These are phyloP conservation scores for Caenorhabditis japonica DNA, from an alignment of 2,888 invertebrate species.

Conservation along the genomic window DNA sequence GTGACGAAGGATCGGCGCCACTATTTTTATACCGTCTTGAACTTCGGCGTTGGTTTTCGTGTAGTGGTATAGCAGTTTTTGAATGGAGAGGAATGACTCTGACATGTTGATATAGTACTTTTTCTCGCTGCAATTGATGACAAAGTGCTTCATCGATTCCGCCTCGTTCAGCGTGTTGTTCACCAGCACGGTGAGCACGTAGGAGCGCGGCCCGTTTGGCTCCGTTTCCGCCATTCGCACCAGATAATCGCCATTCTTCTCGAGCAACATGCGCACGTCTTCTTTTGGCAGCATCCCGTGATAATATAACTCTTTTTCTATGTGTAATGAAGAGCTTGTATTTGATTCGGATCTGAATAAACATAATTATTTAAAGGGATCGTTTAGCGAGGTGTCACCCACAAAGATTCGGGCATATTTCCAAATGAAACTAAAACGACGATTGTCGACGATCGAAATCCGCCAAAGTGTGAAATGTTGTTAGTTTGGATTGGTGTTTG, in stretches of 20 bases:
- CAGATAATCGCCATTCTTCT: conserved; percentile 59
- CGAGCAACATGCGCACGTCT: conserved; percentile 61
- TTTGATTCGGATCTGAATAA: no score
- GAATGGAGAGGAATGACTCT: conserved; percentile 35
- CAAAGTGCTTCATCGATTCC: conserved; percentile 54
- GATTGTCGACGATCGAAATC: no score
- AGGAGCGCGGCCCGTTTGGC: conserved; percentile 33
- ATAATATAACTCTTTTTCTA: conserved; percentile 45
- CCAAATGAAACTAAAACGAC: no score
- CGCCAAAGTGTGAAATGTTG: no score
- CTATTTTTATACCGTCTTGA: conserved; percentile 34
- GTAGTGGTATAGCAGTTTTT: conserved; percentile 39
- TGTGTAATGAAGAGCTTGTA: no score
- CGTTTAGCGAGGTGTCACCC: no score
- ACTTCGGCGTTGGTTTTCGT: conserved; percentile 21
- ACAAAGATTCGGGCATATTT: no score
- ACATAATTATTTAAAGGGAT: no score
- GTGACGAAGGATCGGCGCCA: conserved; percentile 51
- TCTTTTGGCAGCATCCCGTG: conserved; percentile 68
- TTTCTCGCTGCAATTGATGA: conserved; percentile 26
- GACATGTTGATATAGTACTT: conserved; percentile 51
- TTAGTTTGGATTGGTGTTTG: no score
- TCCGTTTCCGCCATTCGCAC: conserved; percentile 59
- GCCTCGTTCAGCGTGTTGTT: conserved; percentile 34
- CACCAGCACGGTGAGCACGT: conserved; percentile 58